phyloP scores from a whole-genome alignment of 2,888 invertebrate species.

The Tridacna crocea region DNA sequence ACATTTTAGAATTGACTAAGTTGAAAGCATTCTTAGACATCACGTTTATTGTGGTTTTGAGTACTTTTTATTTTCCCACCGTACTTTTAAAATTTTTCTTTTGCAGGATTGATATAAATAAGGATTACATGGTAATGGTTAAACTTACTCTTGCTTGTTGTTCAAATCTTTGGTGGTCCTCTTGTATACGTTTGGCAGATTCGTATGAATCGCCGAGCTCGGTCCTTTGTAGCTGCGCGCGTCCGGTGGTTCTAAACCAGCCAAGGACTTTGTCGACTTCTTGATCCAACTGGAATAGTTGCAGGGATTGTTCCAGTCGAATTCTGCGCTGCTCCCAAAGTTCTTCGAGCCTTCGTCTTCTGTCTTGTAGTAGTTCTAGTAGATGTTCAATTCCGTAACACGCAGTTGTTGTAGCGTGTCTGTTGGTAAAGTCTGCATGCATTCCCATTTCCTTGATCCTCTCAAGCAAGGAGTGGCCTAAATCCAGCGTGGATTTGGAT shows the following conservation, averaged over 20 bases:
- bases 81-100: no score
- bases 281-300: conserved; percentile 89
- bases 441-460: conserved; percentile 90
- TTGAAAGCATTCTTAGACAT: no score
- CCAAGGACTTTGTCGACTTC: conserved; percentile 87
- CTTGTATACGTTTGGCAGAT: conserved; percentile 88
- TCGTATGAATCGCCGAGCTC: conserved; percentile 89
- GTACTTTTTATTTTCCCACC: no score
- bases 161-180: conserved; percentile 89
- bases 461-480: conserved; percentile 91
- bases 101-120: no score
- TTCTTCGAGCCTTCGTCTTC: conserved; percentile 89
- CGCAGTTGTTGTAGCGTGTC: conserved; percentile 85
- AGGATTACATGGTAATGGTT: no score
- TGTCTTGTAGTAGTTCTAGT: conserved; percentile 88
- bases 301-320: conserved; percentile 91
- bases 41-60: no score
- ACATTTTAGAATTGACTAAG: no score
- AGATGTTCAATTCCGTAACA: conserved; percentile 85
- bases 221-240: conserved; percentile 84
- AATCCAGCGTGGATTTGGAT: conserved; percentile 91
- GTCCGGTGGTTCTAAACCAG: conserved; percentile 82
- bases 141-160: conserved; percentile 88
- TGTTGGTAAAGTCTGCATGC: conserved; percentile 88
- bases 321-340: conserved; percentile 88